Conservation (phyloP, 2,797 vertebrate species). For the Eupleurogrammus muticus region DNA sequence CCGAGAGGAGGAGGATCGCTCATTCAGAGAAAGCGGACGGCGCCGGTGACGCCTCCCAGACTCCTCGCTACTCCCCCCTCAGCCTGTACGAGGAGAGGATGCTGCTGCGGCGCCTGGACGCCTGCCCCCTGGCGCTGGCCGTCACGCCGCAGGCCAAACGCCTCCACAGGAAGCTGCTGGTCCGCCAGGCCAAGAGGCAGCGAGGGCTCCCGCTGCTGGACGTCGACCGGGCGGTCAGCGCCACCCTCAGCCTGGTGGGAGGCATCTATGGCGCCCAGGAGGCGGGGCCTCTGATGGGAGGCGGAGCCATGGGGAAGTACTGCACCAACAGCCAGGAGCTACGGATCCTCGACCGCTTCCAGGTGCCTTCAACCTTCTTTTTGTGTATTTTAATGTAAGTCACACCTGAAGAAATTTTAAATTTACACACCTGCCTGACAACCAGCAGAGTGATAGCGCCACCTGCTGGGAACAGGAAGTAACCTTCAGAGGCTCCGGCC, state of each 20-base stretch:
- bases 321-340: constrained; percentile 90
- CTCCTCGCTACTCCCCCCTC: constrained; percentile 79
- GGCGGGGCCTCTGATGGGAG: constrained; percentile 60
- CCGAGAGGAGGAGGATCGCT: constrained; percentile 80
- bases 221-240: constrained; percentile 89
- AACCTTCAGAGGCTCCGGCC: no score
- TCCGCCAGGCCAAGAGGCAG: constrained; percentile 92
- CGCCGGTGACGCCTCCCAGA: neutral
- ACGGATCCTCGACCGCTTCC: constrained; percentile 94
- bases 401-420: no score
- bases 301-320: constrained; percentile 68
- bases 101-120: constrained; percentile 90
- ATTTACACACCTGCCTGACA: no score
- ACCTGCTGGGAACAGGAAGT: no score
- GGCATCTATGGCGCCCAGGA: constrained; percentile 90
- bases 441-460: no score
- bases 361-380: constrained; percentile 79
- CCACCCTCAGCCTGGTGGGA: constrained; percentile 90
- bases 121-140: constrained; percentile 89
- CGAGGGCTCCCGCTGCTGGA: constrained; percentile 93
- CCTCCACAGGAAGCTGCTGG: constrained; percentile 90
- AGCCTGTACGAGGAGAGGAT: constrained; percentile 93
- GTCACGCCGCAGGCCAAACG: constrained; percentile 91
- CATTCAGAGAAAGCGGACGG: constrained; percentile 75
- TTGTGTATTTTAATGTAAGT: no score